These are phyloP conservation scores for Priocnemis perturbator DNA, from an alignment of 2,888 invertebrate genomes.

Conservation along the genomic window DNA sequence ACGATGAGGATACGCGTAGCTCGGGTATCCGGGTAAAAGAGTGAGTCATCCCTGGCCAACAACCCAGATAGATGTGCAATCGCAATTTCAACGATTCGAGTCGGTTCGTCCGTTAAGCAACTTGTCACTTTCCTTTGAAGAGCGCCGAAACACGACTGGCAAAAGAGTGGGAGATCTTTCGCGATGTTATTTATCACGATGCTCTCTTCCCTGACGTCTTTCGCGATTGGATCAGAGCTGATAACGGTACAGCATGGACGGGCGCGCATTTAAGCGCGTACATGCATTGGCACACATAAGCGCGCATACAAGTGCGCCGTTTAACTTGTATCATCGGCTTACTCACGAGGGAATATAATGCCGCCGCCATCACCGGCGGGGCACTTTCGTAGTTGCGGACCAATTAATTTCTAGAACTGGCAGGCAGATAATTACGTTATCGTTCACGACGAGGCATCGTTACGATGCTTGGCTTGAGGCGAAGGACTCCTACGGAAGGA, in stretches of 20 bases:
- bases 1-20: too few species aligned
- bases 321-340: conserved; percentile 32
- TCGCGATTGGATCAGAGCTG: conserved; percentile 49
- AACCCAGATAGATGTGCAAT: conserved; percentile 25
- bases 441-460: conserved; percentile 31
- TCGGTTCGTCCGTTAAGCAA: conserved; percentile 45
- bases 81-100: conserved; percentile 34
- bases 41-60: too few species aligned
- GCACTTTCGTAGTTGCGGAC: conserved; percentile 23
- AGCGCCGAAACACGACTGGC: conserved; percentile 49
- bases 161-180: conserved; percentile 18
- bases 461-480: conserved; percentile 23
- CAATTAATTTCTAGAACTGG: conserved; percentile 40
- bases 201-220: conserved; percentile 38
- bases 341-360: conserved; percentile 12
- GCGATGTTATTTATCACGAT: conserved; percentile 51
- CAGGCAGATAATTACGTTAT: conserved; percentile 41
- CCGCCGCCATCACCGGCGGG: conserved; percentile 15
- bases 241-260: conserved; percentile 52
- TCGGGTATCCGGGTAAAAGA: too few species aligned
- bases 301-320: conserved; percentile 31
- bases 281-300: conserved; percentile 7
- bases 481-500: conserved; percentile 18
- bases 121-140: conserved; percentile 60
- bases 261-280: conserved; percentile 1